Percentiles rank a stretch among this genome's conserved stretches.
phyloP scores from a whole-genome alignment of 1,140 invertebrate species.

The Papilio machaon region DNA sequence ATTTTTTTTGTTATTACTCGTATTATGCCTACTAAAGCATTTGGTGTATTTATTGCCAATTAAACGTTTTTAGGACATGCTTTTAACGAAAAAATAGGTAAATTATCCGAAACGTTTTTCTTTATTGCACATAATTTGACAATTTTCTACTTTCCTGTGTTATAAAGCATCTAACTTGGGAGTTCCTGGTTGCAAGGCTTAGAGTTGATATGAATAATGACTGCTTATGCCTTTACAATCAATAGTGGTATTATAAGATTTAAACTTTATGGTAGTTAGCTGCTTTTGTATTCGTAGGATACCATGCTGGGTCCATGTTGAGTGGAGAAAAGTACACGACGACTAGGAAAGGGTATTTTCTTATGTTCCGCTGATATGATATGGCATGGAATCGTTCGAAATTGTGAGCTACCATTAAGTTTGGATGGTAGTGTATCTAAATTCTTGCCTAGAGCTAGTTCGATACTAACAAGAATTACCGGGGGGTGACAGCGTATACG shows the following conservation, averaged over 20 bases:
- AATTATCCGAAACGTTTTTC: no score
- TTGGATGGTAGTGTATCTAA: background rate
- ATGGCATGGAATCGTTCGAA: background rate
- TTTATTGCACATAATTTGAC: background rate
- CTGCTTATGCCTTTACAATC: background rate
- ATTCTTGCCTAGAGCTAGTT: conserved; percentile 12
- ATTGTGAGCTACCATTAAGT: background rate
- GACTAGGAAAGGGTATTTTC: no score
- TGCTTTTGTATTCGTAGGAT: no score
- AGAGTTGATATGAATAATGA: background rate
- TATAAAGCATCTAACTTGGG: background rate
- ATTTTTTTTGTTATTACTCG: background rate
- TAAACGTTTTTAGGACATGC: no score
- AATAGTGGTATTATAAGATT: background rate
- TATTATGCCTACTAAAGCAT: no score
- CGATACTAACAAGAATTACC: conserved; percentile 14
- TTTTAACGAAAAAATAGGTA: no score
- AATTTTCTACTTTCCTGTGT: background rate
- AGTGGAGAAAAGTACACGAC: no score
- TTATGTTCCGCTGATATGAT: background rate
- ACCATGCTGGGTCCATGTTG: no score
- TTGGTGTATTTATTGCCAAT: no score
- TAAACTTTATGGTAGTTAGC: background rate
- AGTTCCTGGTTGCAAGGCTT: background rate
- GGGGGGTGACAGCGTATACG: background rate